Base-by-base conservation (phyloP, 2,113 vertebrate genomes). In the Colinus virginianus region DNA sequence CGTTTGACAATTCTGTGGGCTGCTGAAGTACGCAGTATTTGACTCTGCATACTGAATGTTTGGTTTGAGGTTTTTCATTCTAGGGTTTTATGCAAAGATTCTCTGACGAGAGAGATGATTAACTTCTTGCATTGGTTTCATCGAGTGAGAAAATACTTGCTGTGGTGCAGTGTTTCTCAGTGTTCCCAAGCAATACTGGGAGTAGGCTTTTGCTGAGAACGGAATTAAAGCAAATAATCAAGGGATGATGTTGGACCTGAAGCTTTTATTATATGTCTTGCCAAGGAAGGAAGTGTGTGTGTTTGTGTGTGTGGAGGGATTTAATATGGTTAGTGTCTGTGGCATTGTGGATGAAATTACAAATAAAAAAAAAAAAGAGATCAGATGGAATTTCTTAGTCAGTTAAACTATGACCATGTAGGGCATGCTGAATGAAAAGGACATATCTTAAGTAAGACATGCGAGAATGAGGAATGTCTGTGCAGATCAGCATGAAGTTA, bases 291-390 rank as follows among this genome's bases (percentile, higher is more conserved):
- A 68, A 78, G 46, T 32, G 5, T 78, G 43, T 48, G 25, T 82
- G 38, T 36, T 36, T 84, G 74, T 74, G 74, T 51, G 51, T 53
- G 5, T 53, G 45, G 36, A 25, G 23, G 64, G n/a, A 7, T 26
- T 68, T 82, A 49, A 77, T 48, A 45, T 45, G 34, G 32, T 68
- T 66, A 89, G 3, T 79, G 18, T 89, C 45, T 89, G n/a, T 84
- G 78, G 59, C 84, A 79, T 91, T 75, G 51, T 91, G 87, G 66
- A 55, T 94, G 75, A 90, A 92, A 87, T 94, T 89, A 74, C 4
- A 55, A 91, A 70, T 67, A 2, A 16, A 89, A 76, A 95, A 45
- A 69, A 79, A 53, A 48, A 56, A 76, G 80, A 92, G 87, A 83
- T 91, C 53, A 56, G 20, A 67, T 90, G 84, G 83, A 89, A 87